A percentile compares a stretch with the other conserved stretches of the same genome.
phyloP scores from a whole-genome alignment of 1,140 invertebrate genomes.

The Dinoponera quadriceps region DNA sequence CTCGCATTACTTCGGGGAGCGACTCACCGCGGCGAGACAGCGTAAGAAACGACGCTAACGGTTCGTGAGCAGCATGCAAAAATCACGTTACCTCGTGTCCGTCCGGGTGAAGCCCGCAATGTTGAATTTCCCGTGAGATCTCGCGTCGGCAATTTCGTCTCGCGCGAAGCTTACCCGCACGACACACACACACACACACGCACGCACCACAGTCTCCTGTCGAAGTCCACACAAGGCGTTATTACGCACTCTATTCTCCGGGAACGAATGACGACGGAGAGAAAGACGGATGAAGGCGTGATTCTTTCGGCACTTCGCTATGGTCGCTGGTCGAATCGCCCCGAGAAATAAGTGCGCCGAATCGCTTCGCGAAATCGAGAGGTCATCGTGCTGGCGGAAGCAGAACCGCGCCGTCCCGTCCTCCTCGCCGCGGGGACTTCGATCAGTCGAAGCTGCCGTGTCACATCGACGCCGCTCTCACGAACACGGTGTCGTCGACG shows the following conservation, averaged over 20 bases:
- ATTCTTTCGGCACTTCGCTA: not conserved
- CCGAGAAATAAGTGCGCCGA: not conserved
- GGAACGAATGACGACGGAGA: no score
- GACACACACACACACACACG: no score
- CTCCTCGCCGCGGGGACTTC: constrained; percentile 1
- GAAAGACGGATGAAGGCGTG: not conserved
- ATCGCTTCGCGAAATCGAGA: not conserved
- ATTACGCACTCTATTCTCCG: no score
- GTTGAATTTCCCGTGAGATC: constrained; percentile 30
- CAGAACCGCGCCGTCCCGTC: constrained; percentile 9
- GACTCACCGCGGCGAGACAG: not conserved
- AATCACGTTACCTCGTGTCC: constrained; percentile 8
- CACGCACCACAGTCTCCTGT: no score
- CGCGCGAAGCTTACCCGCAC: not conserved
- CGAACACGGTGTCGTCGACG: constrained; percentile 17
- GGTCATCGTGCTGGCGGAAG: constrained; percentile 8
- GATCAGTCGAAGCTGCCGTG: constrained; percentile 28
- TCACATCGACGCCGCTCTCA: not conserved
- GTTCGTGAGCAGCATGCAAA: constrained; percentile 23
- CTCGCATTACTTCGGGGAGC: constrained; percentile 5
- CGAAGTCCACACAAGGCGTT: not conserved
- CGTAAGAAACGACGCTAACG: constrained; percentile 17
- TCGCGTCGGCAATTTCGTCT: constrained; percentile 17
- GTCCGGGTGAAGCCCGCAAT: not conserved
- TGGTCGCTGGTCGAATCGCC: not conserved